phyloP scores from a whole-genome alignment of 2,113 vertebrate genomes.

The Ctenomys sociabilis region DNA sequence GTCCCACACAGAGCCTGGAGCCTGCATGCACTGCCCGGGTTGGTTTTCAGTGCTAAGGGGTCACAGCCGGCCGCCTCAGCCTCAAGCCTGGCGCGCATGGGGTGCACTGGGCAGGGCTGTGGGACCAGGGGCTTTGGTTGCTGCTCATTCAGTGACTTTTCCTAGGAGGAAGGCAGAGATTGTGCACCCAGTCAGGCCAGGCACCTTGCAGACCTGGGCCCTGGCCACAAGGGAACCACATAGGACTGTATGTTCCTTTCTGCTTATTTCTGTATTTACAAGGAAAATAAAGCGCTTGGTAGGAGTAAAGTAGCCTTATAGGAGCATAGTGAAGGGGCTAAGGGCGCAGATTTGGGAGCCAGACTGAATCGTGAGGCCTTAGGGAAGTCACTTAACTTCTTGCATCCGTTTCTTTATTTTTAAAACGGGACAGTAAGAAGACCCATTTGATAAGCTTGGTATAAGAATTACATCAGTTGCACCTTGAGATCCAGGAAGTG shows the following conservation, averaged over 20 bases:
- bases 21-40: neutral
- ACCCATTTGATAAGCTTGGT: neutral
- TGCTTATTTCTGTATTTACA: neutral
- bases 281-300: neutral
- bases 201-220: neutral
- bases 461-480: neutral
- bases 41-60: neutral
- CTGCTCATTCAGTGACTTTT: neutral
- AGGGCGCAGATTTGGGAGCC: neutral
- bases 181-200: too few relatives aligned
- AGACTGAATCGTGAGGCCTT: neutral
- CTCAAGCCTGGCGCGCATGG: neutral
- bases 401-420: neutral
- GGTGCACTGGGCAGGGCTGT: neutral
- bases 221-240: neutral
- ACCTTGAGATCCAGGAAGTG: neutral
- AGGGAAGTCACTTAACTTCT: neutral
- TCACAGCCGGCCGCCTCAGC: neutral
- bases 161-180: neutral
- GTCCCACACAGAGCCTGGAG: neutral
- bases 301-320: neutral
- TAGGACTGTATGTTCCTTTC: neutral
- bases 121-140: neutral
- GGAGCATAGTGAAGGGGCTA: neutral
- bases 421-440: neutral